Evolutionary conservation across 2,888 invertebrate genomes (phyloP).

Genomic region (Apomyelois bistriatella): DNA sequence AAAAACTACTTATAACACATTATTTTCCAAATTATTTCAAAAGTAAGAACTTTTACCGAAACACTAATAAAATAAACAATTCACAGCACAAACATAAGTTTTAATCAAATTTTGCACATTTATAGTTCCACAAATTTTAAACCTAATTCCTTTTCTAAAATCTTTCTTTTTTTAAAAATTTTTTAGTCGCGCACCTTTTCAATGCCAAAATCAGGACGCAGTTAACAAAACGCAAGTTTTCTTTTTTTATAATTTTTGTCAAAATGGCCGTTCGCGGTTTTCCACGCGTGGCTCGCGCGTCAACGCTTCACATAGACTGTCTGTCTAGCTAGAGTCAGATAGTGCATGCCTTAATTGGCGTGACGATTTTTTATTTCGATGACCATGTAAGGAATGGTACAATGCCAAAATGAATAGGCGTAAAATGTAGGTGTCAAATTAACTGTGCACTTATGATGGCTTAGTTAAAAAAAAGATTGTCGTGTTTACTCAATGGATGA

Average conservation of each 20-base stretch:
- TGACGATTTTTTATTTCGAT: constrained; percentile 5
- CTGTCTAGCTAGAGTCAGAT: neutral
- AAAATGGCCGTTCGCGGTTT: neutral
- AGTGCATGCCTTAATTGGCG: constrained; percentile 45
- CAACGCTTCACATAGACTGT: constrained; percentile 4
- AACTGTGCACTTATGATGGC: neutral
- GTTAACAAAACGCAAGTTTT: neutral
- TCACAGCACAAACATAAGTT: neutral
- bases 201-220: neutral
- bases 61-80: neutral
- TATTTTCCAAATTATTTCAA: neutral
- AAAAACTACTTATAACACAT: constrained; percentile 1
- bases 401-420: constrained; percentile 4
- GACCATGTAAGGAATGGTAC: constrained; percentile 18
- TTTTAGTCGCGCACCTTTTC: neutral
- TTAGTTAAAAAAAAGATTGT: neutral
- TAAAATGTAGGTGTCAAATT: neutral
- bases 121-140: neutral
- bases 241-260: neutral
- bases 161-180: neutral
- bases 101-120: neutral
- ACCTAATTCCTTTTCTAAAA: too few relatives aligned
- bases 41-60: too few relatives aligned
- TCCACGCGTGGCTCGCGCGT: neutral
- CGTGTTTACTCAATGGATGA: neutral